These are phyloP conservation scores for Temnothorax unifasciatus DNA, from an alignment of 2,888 invertebrate species.

Conservation along the genomic window DNA sequence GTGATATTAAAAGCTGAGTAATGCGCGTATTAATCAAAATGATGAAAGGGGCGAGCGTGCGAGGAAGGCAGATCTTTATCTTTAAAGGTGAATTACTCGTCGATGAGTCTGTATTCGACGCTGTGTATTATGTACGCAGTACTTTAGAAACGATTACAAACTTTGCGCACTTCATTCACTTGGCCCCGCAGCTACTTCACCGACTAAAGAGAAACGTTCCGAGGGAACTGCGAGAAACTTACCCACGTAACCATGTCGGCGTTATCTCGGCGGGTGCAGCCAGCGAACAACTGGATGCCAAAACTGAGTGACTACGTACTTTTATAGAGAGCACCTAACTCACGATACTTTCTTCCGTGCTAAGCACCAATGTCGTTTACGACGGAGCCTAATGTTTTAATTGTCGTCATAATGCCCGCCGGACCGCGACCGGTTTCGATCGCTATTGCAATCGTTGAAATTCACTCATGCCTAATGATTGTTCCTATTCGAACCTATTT, in stretches of 20 bases:
- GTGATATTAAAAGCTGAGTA: constrained; percentile 1
- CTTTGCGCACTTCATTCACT: constrained; percentile 16
- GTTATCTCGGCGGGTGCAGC: constrained; percentile 74
- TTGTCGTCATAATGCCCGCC: constrained; percentile 81
- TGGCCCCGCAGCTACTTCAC: neutral
- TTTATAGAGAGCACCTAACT: constrained; percentile 80
- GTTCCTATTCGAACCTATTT: constrained; percentile 41
- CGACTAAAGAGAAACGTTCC: neutral
- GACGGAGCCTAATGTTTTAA: constrained; percentile 81
- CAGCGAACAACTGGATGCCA: constrained; percentile 79
- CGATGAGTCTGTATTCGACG: neutral
- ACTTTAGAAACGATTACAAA: constrained; percentile 26
- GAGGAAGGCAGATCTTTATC: constrained; percentile 6
- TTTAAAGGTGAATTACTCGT: neutral
- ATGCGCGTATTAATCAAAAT: constrained; percentile 25
- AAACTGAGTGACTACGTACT: constrained; percentile 74
- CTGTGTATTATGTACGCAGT: neutral
- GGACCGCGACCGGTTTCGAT: constrained; percentile 75
- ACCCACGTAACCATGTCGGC: constrained; percentile 81
- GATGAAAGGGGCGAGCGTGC: neutral
- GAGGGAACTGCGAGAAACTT: constrained; percentile 69
- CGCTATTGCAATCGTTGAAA: constrained; percentile 49
- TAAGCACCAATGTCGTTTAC: constrained; percentile 82
- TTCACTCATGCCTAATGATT: constrained; percentile 53
- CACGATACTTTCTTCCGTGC: constrained; percentile 79